These are phyloP conservation scores for Conus canariensis DNA, from an alignment of 2,888 invertebrate genomes.

Conservation along the genomic window DNA sequence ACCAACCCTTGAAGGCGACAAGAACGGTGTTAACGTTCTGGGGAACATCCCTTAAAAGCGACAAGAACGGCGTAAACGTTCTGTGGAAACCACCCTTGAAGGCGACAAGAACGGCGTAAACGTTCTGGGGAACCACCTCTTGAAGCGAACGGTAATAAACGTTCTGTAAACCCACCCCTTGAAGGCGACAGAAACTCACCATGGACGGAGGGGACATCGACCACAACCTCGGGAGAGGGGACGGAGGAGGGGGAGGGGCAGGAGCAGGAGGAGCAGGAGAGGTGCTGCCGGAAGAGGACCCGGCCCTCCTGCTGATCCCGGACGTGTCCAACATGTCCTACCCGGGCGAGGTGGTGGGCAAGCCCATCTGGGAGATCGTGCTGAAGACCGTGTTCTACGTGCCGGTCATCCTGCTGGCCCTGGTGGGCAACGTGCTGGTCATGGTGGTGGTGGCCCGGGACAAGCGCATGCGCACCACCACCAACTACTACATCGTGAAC, in stretches of 20 bases:
- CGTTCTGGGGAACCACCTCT: too few relatives aligned
- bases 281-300: neutral
- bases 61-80: too few relatives aligned
- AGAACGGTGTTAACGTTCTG: too few relatives aligned
- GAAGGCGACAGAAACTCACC: too few relatives aligned
- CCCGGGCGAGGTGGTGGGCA: constrained; percentile 54
- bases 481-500: constrained; percentile 76
- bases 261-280: neutral
- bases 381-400: constrained; percentile 64
- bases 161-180: too few relatives aligned
- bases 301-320: constrained; percentile 6
- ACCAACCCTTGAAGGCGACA: too few relatives aligned
- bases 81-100: too few relatives aligned
- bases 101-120: too few relatives aligned
- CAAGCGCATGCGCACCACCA: constrained; percentile 73
- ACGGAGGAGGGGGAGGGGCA: neutral
- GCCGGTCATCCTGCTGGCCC: constrained; percentile 63
- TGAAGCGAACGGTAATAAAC: too few relatives aligned
- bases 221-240: neutral
- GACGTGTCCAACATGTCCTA: constrained; percentile 54
- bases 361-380: constrained; percentile 65
- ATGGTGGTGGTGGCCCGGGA: constrained; percentile 68
- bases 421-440: constrained; percentile 69
- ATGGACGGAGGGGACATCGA: constrained; percentile 7
- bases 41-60: too few relatives aligned